These are phyloP conservation scores for Merluccius polli DNA, from an alignment of 2,797 vertebrate species.

Conservation along the genomic window DNA sequence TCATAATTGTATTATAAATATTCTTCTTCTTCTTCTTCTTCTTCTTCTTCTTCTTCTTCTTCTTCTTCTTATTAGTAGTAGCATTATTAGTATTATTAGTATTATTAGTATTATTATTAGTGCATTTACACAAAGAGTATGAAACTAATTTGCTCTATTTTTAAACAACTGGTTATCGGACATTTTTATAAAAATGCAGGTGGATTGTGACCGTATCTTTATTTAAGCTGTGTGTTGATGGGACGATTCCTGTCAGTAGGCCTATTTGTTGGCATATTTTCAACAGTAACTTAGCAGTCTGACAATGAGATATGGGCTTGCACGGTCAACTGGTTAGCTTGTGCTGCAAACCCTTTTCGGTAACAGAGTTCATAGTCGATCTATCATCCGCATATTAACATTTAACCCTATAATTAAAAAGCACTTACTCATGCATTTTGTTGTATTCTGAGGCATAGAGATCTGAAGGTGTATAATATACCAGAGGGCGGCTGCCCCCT, in stretches of 20 bases:
- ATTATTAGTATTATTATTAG: background rate
- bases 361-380: background rate
- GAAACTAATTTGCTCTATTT: background rate
- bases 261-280: no score
- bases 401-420: background rate
- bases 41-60: no score
- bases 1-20: no score
- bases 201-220: background rate
- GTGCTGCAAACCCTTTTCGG: no score
- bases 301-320: no score
- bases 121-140: background rate
- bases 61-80: no score
- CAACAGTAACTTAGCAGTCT: no score
- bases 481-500: background rate
- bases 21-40: no score
- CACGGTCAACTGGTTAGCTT: no score
- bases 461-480: background rate
- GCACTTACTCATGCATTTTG: background rate
- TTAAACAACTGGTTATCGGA: background rate
- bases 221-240: no score
- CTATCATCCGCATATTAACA: background rate
- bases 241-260: no score
- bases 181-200: background rate
- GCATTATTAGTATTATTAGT: background rate
- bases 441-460: background rate